Conservation (phyloP, 2,797 vertebrate genomes). For the Manis javanica region DNA sequence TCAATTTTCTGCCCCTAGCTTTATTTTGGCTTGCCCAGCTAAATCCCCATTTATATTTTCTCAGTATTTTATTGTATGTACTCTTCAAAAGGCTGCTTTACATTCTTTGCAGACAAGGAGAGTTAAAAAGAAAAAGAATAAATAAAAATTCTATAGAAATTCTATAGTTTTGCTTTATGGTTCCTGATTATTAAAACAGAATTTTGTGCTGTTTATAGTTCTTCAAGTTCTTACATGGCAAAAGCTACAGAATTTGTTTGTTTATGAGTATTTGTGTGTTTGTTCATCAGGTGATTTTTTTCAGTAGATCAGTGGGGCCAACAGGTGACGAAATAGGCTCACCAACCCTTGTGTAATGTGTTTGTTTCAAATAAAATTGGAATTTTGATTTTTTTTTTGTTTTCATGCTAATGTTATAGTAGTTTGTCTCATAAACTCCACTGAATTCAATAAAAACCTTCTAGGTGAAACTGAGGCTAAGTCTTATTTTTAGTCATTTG, state of each 20-base stretch:
- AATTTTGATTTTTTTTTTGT: slow-evolving; percentile 23
- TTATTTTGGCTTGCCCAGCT: not conserved
- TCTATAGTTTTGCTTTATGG: not conserved
- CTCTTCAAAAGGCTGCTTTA: not conserved
- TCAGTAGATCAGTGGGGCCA: not conserved
- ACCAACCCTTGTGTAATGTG: not conserved
- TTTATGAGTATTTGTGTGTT: not conserved
- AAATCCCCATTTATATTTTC: not conserved
- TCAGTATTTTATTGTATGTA: not conserved
- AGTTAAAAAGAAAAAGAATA: not conserved
- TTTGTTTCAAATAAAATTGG: not conserved
- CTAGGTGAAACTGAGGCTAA: not conserved
- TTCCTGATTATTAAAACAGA: not conserved
- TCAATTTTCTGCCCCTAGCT: not conserved
- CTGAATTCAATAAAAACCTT: slow-evolving; percentile 36
- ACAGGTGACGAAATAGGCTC: not conserved
- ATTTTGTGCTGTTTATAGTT: not conserved
- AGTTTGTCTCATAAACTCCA: slow-evolving; percentile 37
- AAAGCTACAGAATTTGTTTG: not conserved
- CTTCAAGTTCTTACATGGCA: not conserved
- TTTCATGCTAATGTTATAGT: not conserved
- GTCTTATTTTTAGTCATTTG: slow-evolving; percentile 10
- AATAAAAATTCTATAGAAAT: not conserved
- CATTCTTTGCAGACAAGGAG: not conserved
- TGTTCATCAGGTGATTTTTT: not conserved